These are phyloP conservation scores for Liparis tanakae DNA, from an alignment of 2,797 vertebrate genomes.

Conservation along the genomic window DNA sequence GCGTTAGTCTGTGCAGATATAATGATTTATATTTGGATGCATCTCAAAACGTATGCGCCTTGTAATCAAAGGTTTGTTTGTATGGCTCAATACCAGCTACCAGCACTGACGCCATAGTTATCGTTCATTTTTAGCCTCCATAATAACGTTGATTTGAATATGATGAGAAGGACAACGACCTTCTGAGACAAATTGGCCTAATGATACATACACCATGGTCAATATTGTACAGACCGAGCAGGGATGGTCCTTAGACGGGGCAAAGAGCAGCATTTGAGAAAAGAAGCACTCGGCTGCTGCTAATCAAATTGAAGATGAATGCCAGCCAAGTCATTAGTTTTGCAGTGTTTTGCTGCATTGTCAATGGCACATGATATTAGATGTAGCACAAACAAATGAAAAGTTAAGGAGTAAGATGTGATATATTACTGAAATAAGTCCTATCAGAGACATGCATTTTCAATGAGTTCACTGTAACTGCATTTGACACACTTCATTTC, in stretches of 20 bases:
- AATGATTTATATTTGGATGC: conserved; percentile 51
- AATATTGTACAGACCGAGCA: conserved; percentile 16
- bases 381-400: conserved; percentile 88
- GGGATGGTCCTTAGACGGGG: conserved; percentile 65
- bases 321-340: conserved; percentile 86
- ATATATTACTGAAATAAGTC: conserved; percentile 89
- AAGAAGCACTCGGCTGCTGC: conserved; percentile 62
- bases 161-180: conserved; percentile 35
- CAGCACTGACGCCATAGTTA: conserved; percentile 21
- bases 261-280: conserved; percentile 26
- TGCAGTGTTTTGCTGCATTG: conserved; percentile 80
- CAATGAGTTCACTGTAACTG: conserved; percentile 85
- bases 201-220: conserved; percentile 42
- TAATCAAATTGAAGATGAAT: conserved; percentile 85
- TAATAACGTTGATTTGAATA: conserved; percentile 31
- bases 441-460: conserved; percentile 78
- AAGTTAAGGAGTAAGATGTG: conserved; percentile 84
- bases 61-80: conserved; percentile 57
- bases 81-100: conserved; percentile 24
- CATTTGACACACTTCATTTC: conserved; percentile 91
- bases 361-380: conserved; percentile 84
- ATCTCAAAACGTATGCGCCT: conserved; percentile 46
- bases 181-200: conserved; percentile 56
- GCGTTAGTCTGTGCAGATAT: conserved; percentile 40
- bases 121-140: conserved; percentile 27